A percentile compares a stretch with the other conserved stretches of the same genome.
These are phyloP conservation scores for Tachycineta bicolor DNA, from an alignment of 2,113 vertebrate genomes.

Conservation along the genomic window DNA sequence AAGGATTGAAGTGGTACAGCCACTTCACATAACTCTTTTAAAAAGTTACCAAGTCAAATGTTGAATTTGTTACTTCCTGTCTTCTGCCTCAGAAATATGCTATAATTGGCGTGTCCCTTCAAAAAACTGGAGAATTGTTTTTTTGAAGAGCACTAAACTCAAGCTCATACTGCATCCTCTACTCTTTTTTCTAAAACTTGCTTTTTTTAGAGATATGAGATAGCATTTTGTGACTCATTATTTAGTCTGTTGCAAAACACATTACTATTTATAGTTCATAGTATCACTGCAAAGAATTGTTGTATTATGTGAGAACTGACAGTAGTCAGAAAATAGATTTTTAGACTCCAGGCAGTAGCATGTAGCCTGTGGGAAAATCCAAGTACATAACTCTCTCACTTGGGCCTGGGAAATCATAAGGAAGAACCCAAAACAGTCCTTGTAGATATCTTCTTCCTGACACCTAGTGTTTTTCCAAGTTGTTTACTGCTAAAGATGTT, in stretches of 20 bases:
- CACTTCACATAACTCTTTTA: not conserved
- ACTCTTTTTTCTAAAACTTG: not conserved
- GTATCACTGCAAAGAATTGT: not conserved
- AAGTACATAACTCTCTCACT: too few relatives aligned
- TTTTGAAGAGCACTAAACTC: not conserved
- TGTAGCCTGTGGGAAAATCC: too few relatives aligned
- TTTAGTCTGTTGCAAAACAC: not conserved
- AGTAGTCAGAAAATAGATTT: too few relatives aligned
- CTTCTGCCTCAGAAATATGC: not conserved
- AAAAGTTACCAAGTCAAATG: not conserved
- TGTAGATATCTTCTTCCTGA: too few relatives aligned
- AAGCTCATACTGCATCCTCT: rapidly evolving
- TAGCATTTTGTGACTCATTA: not conserved
- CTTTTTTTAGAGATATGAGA: not conserved
- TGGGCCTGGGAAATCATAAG: too few relatives aligned
- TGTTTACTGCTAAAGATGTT: too few relatives aligned
- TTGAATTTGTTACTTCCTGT: not conserved
- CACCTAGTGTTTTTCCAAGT: too few relatives aligned
- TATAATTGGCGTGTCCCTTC: not conserved
- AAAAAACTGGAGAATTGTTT: not conserved
- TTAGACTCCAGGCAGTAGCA: too few relatives aligned
- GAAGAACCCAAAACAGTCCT: too few relatives aligned
- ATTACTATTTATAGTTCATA: not conserved
- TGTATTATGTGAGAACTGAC: not conserved
- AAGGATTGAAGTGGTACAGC: not conserved